Base-by-base conservation (phyloP, 2,113 vertebrate genomes). In the Gracilinanus agilis region DNA sequence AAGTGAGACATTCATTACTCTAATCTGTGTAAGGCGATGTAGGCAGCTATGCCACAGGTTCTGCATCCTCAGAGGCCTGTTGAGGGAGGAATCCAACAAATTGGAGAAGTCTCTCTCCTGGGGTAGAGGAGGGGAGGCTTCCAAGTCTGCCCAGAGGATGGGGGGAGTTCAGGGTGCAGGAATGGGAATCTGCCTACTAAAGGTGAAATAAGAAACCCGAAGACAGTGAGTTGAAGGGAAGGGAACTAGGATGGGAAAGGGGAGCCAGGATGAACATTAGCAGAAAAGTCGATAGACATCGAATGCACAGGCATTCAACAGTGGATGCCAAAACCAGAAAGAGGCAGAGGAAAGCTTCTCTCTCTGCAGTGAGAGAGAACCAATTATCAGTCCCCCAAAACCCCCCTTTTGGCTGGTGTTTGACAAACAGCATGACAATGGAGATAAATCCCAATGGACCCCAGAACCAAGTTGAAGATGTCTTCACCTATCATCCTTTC, bases 11-110 rank as follows among this genome's bases (percentile, higher is more conserved):
- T n/a, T n/a, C 88, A 44, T 95, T 91, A 93, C 34, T 29, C 24
- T 96, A 94, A 94, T 92, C 95, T 91, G 16, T 56, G 94, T 89
- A 96, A 88, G 94, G 94, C 53, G 91, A 92, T 90, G 58, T 21
- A 13, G 0, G 9, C 54, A 0, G 67, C 0, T 0, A 24, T 53
- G 55, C 9, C 54, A 25, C 44, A 55, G 9, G 55, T 89, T 89
- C 8, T 75, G 53, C 34, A 61, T 91, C 40, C 67, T 83, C n/a
- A 83, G 67, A 83, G 19, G 67, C 67, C 34, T 40, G 29, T 11
- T 55, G n/a, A 88, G 88, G 92, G 67, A 16, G 0, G 90, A 91
- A 92, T 55, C 0, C 6, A 96, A 2, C 44, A 44, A 24, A 12
- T 90, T 58, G 67, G 67, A 83, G 19, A 83, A 7, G 19, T 83